Base-by-base conservation (phyloP, 2,888 invertebrate species). In the Sminthurinus aureus region DNA sequence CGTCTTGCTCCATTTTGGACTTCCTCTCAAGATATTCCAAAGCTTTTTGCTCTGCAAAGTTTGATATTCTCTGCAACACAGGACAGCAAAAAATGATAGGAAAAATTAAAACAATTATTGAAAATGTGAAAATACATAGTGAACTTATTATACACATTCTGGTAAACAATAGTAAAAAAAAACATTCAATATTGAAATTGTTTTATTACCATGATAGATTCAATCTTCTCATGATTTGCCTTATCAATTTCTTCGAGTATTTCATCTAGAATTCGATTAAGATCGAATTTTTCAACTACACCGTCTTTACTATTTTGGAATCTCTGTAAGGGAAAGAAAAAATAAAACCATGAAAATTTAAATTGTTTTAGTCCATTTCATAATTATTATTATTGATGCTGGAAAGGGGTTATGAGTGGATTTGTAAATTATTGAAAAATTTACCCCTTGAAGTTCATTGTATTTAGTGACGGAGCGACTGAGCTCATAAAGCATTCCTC, bases 141-240 rank as follows among this genome's bases (percentile, higher is more conserved):
- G n/a, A 15, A 64, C 15, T 69, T 69, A 69, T 69, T 11, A 67
- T 20, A 13, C 67, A 67, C 20, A 12, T 67, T 67, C n/a, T 67
- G 11, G 22, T n/a, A 69, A 69, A 69, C 4, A 22, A 69, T 20
- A n/a, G 11, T 20, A 20, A 11, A 11, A 20, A 11, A 11, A 0
- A 18, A 69, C 20, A 69, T 20, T 69, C 15, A 58, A 58, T 58
- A 12, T 69, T n/a, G 20, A 22, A 69, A 69, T 69, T 20, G 4
- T 69, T 11, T 69, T 69, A n/a, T 69, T 92, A 94, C 94, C 91
- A 93, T 93, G 83, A 97, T 95, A n/a, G 97, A 96, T 89, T 96
- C 95, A 92, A 96, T 95, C 93, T 97, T 96, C 89, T 95, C 93
- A 74, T 94, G 94, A 88, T 97, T 92, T 95, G 97, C 96, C 81